Evolutionary conservation across 2,797 vertebrate species (phyloP).

Genomic region (Chelon auratus): DNA sequence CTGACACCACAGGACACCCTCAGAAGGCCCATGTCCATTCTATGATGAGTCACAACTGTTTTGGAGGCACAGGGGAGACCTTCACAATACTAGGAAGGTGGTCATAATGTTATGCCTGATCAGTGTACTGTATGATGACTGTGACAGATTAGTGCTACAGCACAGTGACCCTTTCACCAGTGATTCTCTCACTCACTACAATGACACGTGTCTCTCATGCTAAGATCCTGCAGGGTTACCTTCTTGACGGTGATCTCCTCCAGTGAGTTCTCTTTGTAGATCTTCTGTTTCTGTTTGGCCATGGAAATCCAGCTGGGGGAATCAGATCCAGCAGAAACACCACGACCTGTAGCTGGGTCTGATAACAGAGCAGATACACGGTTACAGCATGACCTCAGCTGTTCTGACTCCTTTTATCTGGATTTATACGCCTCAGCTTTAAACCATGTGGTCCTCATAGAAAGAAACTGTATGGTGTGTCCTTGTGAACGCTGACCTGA

Average conservation of each 20-base stretch:
- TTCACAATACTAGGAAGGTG: too few relatives aligned
- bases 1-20: too few relatives aligned
- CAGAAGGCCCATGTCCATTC: too few relatives aligned
- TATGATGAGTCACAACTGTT: too few relatives aligned
- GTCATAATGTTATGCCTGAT: too few relatives aligned
- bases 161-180: background rate
- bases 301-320: slow-evolving; percentile 88
- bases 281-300: slow-evolving; percentile 89
- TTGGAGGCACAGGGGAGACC: too few relatives aligned
- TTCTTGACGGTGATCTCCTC: slow-evolving; percentile 74
- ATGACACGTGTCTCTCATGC: background rate
- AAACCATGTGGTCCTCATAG: background rate
- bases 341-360: slow-evolving; percentile 62
- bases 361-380: slow-evolving; percentile 26
- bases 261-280: slow-evolving; percentile 82
- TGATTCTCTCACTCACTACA: background rate
- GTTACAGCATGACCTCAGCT: background rate
- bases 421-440: background rate
- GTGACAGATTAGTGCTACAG: background rate
- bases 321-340: slow-evolving; percentile 40
- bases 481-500: slow-evolving; percentile 53
- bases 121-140: background rate
- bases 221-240: slow-evolving; percentile 37
- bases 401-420: background rate
- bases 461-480: background rate